Conservation (phyloP, 2,113 vertebrate species). For the Hiodon tergisus region DNA sequence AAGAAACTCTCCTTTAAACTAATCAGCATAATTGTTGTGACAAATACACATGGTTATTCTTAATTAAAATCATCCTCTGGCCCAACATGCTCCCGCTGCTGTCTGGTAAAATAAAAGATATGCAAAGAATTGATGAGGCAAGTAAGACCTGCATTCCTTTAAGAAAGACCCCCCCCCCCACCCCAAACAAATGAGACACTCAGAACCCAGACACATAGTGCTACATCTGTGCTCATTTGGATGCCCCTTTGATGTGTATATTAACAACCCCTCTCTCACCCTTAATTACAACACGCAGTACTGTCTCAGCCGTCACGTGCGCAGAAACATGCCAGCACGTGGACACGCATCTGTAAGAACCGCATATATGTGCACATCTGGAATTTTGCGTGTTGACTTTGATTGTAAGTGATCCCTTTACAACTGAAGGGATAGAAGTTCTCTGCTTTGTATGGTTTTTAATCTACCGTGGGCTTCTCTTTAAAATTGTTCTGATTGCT, state of each 20-base stretch:
- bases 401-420: background rate
- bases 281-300: constrained; percentile 16
- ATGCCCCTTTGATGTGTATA: constrained; percentile 9
- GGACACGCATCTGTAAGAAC: background rate
- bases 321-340: background rate
- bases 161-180: constrained; percentile 26
- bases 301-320: background rate
- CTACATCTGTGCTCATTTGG: background rate
- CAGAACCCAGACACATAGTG: constrained; percentile 16
- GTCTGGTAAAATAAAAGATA: constrained; percentile 42
- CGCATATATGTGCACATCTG: background rate
- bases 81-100: constrained; percentile 38
- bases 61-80: constrained; percentile 50
- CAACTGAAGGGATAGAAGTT: background rate
- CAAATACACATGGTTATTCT: constrained; percentile 55
- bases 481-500: too few species aligned
- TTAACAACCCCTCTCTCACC: constrained; percentile 17
- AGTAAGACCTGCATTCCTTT: constrained; percentile 31
- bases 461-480: background rate
- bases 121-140: constrained; percentile 28
- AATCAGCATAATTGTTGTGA: constrained; percentile 53
- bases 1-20: constrained; percentile 41
- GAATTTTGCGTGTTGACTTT: background rate
- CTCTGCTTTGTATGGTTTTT: background rate
- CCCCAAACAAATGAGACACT: constrained; percentile 25